These are phyloP conservation scores for Cybosia mesomella DNA, from an alignment of 2,888 invertebrate genomes.

Conservation along the genomic window DNA sequence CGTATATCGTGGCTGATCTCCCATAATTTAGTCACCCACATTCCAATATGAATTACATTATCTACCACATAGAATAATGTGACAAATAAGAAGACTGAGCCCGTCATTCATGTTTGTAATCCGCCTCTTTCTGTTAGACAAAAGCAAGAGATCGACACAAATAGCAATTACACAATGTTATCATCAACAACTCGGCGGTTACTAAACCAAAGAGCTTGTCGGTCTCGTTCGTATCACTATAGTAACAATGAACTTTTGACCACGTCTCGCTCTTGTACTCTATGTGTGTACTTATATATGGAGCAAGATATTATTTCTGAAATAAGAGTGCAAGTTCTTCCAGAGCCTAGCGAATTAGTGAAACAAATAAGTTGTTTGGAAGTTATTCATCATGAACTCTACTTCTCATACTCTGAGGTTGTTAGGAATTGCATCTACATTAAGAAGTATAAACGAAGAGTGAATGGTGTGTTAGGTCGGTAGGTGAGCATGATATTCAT, in stretches of 20 bases:
- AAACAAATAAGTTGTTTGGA: not conserved
- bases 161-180: slow-evolving; percentile 39
- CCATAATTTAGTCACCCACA: not conserved
- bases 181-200: slow-evolving; percentile 21
- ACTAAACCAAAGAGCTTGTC: slow-evolving; percentile 30
- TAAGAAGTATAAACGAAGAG: not conserved
- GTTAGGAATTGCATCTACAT: not conserved
- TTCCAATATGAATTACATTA: not conserved
- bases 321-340: slow-evolving; percentile 7
- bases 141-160: slow-evolving; percentile 30
- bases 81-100: slow-evolving; percentile 5
- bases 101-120: slow-evolving; percentile 5
- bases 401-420: not conserved
- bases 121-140: slow-evolving; percentile 18
- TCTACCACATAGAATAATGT: slow-evolving; percentile 3
- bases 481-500: not conserved
- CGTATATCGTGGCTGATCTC: not conserved
- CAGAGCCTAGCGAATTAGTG: not conserved
- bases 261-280: slow-evolving; percentile 17
- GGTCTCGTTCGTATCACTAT: slow-evolving; percentile 28
- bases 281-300: slow-evolving; percentile 30
- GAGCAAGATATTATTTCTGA: slow-evolving; percentile 25
- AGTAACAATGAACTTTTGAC: slow-evolving; percentile 27
- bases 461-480: not conserved
- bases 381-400: not conserved